A percentile compares a stretch with the other conserved stretches of the same genome.
These are phyloP conservation scores for Alouatta palliata DNA, from an alignment of 2,113 vertebrate species.

Conservation along the genomic window DNA sequence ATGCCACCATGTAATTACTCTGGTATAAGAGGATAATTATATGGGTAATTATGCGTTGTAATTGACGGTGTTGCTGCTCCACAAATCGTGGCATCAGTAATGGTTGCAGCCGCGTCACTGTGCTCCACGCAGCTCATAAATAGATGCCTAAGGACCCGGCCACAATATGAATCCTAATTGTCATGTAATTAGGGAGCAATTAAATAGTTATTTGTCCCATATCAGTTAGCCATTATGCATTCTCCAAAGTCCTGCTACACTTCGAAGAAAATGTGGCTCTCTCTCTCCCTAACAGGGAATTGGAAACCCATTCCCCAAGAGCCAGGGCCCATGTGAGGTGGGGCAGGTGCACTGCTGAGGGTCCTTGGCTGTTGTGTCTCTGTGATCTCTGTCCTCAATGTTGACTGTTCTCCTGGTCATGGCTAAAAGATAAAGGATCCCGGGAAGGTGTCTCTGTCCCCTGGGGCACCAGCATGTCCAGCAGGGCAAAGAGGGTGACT, in stretches of 20 bases:
- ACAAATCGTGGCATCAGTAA: not conserved
- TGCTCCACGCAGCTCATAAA: slow-evolving; percentile 27
- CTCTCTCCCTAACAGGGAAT: slow-evolving; percentile 56
- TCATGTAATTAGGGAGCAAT: slow-evolving; percentile 62
- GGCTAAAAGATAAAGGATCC: not conserved
- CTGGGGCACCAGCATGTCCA: accelerated
- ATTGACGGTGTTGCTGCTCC: not conserved
- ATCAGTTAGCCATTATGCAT: slow-evolving; percentile 66
- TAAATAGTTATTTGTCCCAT: slow-evolving; percentile 59
- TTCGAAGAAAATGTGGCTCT: slow-evolving; percentile 5
- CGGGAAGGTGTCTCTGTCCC: no score
- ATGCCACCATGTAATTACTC: not conserved
- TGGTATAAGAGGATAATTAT: slow-evolving; percentile 16
- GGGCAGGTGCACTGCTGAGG: accelerated
- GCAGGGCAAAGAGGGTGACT: no score
- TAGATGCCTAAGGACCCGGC: slow-evolving; percentile 32
- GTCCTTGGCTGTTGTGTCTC: accelerated
- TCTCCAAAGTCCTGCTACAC: slow-evolving; percentile 57
- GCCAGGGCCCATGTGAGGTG: accelerated
- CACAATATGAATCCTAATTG: slow-evolving; percentile 48
- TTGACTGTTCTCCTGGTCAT: not conserved
- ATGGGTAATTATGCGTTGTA: not conserved
- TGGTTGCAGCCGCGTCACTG: not conserved
- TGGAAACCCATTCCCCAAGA: slow-evolving; percentile 62
- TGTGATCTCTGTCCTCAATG: not conserved